Evolutionary conservation across 2,888 invertebrate species (phyloP), one percentile per base, ranked within the genome.

Genomic region (Drosophila multiciliata): DNA sequence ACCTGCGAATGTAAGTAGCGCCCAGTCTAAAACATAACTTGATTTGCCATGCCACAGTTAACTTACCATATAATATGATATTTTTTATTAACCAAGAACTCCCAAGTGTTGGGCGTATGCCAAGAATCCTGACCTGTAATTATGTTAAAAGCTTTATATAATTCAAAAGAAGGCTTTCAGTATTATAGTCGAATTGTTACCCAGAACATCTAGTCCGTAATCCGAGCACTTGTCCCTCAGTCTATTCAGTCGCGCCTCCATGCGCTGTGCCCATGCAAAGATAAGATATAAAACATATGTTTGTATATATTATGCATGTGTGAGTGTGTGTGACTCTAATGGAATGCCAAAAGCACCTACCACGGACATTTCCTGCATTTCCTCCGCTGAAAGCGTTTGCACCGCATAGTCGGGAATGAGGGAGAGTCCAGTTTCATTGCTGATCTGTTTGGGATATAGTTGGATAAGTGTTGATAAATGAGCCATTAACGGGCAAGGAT

Each of bases 61-160:
- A 68, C 94, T 94, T 91, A 95, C 97, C 97, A 97, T 91, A 97
- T 96, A 64, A 97, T 94, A 91, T 96, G 96, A 92, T 97, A 95
- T 91, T 96, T 96, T 82, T 95, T 94, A 93, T 96, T 96, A 87
- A 97, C 96, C 90, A 97, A 94, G 92, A 96, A 97, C 92, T 97
- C 97, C 97, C 97, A 97, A 17, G 97, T 95, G 89, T 97, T 96
- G 33, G 97, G 96, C 89, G 95, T 95, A 78, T 93, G 93, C 91
- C 93, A 92, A 36, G 92, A 89, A 77, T 93, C 93, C 66, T 92
- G 93, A 64, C 92, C 93, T 93, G 75, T 52, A 82, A 87, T 53
- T 67, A 72, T 50, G 40, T 32, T 45, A 49, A 59, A 29, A 20
- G 7, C 20, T 38, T 12, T 26, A 20, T 62, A 4, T 20, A 20